Base-by-base conservation (phyloP, 2,113 vertebrate genomes). In the Nettapus auritus region DNA sequence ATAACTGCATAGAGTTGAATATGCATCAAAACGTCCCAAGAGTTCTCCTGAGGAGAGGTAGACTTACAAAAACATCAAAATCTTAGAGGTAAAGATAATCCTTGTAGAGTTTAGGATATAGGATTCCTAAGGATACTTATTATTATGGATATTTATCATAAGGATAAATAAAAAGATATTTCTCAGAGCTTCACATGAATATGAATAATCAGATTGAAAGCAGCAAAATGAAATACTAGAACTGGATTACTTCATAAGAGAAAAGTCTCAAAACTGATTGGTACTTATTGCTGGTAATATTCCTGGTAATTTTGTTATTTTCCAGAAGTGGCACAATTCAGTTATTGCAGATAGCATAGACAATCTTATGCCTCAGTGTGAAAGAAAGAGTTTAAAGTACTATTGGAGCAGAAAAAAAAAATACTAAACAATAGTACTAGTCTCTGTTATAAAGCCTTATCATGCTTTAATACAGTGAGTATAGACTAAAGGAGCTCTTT, bases 231-330 rank as follows among this genome's bases (percentile, higher is more conserved):
- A 82, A 84, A 91, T 56, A 50, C 16, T 70, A 21, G 36, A 84
- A 74, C 4, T 48, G 33, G 17, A 81, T 13, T 42, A 36, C 13
- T 3, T 70, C 29, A 31, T 67, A 70, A 44, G 16, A 81, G 15
- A 68, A 50, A 70, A 62, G 34, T 44, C 64, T 50, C 4, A 28
- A 83, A 55, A 44, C 10, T 8, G 12, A 28, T 4, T 10, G 11
- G 13, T 52, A 38, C 18, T 34, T n/a, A n/a, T n/a, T n/a, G n/a
- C n/a, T n/a, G n/a, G n/a, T n/a, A n/a, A n/a, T 17, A 13, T 22
- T 56, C 11, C 31, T 62, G 29, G 12, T 34, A 4, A 1, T 52
- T 90, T 60, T 0, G 0, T 8, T 73, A 53, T 69, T 69, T 20
- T 31, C 53, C 70, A 68, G 52, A 62, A 70, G 36, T 0, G 0